Evolutionary conservation across 2,797 vertebrate species (phyloP), one percentile per base, ranked within the genome.

Genomic region (Fratercula arctica): DNA sequence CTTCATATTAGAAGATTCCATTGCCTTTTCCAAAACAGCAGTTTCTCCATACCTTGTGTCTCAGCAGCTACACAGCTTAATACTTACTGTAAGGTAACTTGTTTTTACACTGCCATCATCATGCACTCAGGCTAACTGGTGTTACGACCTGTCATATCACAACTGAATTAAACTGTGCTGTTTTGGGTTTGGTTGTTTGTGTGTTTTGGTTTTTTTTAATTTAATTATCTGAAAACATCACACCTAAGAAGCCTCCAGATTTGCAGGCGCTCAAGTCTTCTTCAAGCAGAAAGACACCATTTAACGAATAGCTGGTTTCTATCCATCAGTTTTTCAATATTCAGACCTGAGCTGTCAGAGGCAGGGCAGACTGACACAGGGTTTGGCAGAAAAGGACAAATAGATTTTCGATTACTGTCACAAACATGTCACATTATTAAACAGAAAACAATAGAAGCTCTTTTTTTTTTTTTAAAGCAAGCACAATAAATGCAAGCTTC

Each of bases 221-320:
- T 54, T 56, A 16, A 51, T 13, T 73, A 7, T 25, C 73, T 78
- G 33, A 77, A 82, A 77, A 61, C 29, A 51, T 33, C 23, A 67
- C 25, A 20, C 25, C 9, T 43, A 53, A 43, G 26, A 63, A 64
- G 24, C 23, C 35, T 90, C 24, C 45, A 48, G 76, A 76, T 5
- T 59, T 26, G 10, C 35, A 20, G 0, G 17, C 2, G 1, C 39
- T 73, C 16, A 25, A 33, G 37, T 26, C 48, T 23, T 50, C n/a
- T 53, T 64, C 54, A 43, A 76, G 64, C n/a, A 93, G 54, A 64
- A 80, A 51, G 20, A 8, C 41, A 25, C 9, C 23, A 11, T 26
- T 80, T 48, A 80, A 51, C 7, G 17, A 73, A 43, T 16, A 50
- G 25, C 3, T 89, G 6, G 39, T 77, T 89, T 89, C 56, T 61